Conservation (phyloP, 1,140 invertebrate species). For the Cydia splendana region DNA sequence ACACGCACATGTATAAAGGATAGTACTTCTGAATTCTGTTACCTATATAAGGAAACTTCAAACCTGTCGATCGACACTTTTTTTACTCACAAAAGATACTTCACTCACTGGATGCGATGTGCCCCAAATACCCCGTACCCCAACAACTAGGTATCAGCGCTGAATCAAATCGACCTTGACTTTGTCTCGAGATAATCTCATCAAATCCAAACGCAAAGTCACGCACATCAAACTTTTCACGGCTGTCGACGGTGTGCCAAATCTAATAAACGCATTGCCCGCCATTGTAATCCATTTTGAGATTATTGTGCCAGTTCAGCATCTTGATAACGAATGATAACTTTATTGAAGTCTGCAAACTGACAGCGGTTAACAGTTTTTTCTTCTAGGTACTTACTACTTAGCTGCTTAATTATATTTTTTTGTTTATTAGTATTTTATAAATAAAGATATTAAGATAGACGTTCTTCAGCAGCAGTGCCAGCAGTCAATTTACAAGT, state of each 20-base stretch:
- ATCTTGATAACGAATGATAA: conserved; percentile 37
- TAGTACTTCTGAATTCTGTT: too few species aligned
- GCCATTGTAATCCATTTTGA: conserved; percentile 47
- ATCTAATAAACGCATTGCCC: conserved; percentile 55
- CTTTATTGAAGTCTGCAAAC: conserved; percentile 15
- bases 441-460: neutral
- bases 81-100: neutral
- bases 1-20: neutral
- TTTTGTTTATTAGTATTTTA: neutral
- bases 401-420: neutral
- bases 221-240: conserved; percentile 58
- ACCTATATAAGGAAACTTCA: neutral
- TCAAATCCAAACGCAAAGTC: conserved; percentile 57
- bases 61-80: neutral
- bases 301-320: conserved; percentile 53
- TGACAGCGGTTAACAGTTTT: neutral
- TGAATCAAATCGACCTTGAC: conserved; percentile 52
- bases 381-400: neutral
- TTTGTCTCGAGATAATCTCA: conserved; percentile 49
- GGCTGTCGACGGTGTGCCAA: conserved; percentile 49
- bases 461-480: too few species aligned
- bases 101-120: neutral
- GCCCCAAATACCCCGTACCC: neutral
- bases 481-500: neutral
- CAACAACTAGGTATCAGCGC: neutral